Percentiles rank a stretch among this genome's conserved stretches.
Conservation (phyloP, 2,113 vertebrate genomes). For the Clarias magur region DNA sequence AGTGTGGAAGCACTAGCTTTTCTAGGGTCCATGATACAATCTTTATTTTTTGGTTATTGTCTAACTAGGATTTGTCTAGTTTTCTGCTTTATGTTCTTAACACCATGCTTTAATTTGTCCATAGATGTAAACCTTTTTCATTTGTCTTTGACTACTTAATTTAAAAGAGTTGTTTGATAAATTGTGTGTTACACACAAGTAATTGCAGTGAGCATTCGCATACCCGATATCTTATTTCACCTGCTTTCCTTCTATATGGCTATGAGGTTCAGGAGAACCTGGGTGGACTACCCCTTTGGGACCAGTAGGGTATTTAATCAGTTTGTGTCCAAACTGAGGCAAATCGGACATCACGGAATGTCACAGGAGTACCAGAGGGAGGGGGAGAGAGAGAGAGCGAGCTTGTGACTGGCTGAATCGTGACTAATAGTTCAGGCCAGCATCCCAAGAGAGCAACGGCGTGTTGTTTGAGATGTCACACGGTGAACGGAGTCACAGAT, state of each 20-base stretch:
- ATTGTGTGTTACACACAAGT: neutral
- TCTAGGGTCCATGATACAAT: neutral
- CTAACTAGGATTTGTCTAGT: neutral
- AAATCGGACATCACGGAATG: neutral
- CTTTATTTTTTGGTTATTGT: neutral
- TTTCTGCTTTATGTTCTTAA: neutral
- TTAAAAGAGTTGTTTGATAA: neutral
- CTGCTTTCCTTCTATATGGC: neutral
- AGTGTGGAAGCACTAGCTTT: neutral
- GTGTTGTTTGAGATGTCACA: slow-evolving; percentile 66
- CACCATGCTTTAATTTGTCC: neutral
- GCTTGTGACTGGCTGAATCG: slow-evolving; percentile 41
- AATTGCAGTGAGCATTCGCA: neutral
- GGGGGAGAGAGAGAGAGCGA: neutral
- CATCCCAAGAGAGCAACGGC: slow-evolving; percentile 53
- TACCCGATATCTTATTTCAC: neutral
- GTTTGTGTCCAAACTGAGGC: slow-evolving; percentile 28
- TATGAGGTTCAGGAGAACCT: slow-evolving; percentile 12
- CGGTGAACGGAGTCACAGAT: slow-evolving; percentile 57
- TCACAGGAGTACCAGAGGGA: neutral
- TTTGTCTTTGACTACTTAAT: neutral
- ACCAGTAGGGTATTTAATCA: slow-evolving; percentile 39
- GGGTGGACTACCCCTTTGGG: slow-evolving; percentile 21
- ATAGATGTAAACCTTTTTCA: neutral
- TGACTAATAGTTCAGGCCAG: slow-evolving; percentile 56